Evolutionary conservation across 2,113 vertebrate genomes (phyloP), one percentile per base, ranked within the genome.

Genomic region (Rhipidura dahli): DNA sequence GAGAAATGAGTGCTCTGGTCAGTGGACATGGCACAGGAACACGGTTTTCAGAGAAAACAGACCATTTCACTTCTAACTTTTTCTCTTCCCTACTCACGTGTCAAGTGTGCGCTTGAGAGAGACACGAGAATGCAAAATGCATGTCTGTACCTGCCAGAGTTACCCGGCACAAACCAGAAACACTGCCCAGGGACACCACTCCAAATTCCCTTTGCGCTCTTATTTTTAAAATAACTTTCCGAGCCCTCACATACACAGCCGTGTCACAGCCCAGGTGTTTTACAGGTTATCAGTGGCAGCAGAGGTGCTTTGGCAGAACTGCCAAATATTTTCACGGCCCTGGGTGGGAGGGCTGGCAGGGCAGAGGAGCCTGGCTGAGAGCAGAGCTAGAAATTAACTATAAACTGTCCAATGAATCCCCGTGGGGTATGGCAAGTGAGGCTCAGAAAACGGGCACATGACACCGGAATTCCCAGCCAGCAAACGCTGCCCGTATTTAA

Each of bases 81-180:
- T 71, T 31, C 15, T 24, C 15, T 9, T 16, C 33, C 71, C 23
- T 72, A 23, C 37, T 47, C 60, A 26, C 11, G 3, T 21, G 27
- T 59, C 37, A 69, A 15, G 16, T 15, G 24, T 37, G 27, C 0
- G 0, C 44, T 81, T 35, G 63, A 56, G 50, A 72, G 76, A 95
- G 50, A 85, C 70, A 44, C 0, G 24, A 42, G 76, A 85, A 28
- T 0, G 12, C 3, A 51, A 59, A 68, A 59, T 10, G 47, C 94
- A 27, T 33, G 95, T 78, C 91, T 71, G 72, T 71, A 68, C 93
- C 60, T 90, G 96, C 20, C 66, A 8, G 13, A 78, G 54, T 10
- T 83, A 51, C 85, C 83, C 28, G 71, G 45, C 23, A 24, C 31
- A 27, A 51, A 51, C 30, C 69, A 84, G 57, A 83, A 94, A 40